A percentile compares a stretch with the other conserved stretches of the same genome.
Evolutionary conservation across 2,888 invertebrate genomes (phyloP).

Genomic region (Metalampra italica): DNA sequence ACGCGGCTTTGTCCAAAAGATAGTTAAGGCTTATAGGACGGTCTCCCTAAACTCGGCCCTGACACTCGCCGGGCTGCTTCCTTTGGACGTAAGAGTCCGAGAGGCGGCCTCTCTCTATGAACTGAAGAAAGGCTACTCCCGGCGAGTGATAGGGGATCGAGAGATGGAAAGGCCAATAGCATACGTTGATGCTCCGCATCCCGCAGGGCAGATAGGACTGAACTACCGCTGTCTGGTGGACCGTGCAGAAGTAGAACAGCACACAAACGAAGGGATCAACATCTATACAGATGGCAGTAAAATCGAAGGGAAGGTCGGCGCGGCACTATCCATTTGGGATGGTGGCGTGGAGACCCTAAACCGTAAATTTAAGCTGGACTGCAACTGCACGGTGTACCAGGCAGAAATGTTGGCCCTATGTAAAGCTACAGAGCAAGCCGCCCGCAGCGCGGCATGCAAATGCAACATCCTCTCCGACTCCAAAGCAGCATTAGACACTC

Average conservation of each 20-base stretch:
- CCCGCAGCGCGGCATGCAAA: neutral
- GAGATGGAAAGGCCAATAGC: neutral
- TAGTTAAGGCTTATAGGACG: constrained; percentile 1
- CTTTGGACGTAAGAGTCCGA: constrained; percentile 8
- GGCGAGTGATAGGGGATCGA: neutral
- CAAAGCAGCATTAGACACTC: too few species aligned
- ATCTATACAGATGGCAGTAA: neutral
- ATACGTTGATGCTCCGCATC: too few species aligned
- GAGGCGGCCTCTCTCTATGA: neutral
- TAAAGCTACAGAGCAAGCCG: neutral
- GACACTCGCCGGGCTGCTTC: too few species aligned
- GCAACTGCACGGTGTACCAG: neutral
- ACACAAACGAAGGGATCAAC: too few species aligned
- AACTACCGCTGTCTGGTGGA: too few species aligned
- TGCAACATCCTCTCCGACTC: neutral
- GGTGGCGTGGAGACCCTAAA: too few species aligned
- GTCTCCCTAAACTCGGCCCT: too few species aligned
- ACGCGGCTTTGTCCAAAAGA: constrained; percentile 2
- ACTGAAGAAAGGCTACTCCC: neutral
- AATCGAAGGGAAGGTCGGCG: too few species aligned
- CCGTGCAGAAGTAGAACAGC: too few species aligned
- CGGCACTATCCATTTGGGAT: too few species aligned
- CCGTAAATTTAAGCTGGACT: neutral
- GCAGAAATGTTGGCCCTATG: too few species aligned
- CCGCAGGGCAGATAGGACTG: too few species aligned